phyloP scores from a whole-genome alignment of 1,140 invertebrate genomes.

The Xylocopa sonorina region DNA sequence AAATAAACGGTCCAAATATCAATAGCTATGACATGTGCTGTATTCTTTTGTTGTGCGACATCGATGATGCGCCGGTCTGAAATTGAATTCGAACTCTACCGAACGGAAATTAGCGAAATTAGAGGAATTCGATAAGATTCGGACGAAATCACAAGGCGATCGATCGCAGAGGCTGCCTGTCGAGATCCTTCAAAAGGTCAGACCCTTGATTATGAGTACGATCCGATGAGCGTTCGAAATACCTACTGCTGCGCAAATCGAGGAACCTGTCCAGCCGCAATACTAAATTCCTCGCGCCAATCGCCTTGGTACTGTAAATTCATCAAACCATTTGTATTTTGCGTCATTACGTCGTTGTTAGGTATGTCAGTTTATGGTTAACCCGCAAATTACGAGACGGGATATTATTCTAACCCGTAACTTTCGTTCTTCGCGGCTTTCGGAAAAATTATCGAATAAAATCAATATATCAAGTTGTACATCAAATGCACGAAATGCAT shows the following conservation, averaged over 20 bases:
- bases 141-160: slow-evolving; percentile 3
- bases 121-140: not conserved
- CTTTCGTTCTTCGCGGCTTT: too few relatives aligned
- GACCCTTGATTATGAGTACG: slow-evolving; percentile 43
- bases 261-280: slow-evolving; percentile 63
- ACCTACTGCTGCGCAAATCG: slow-evolving; percentile 60
- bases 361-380: slow-evolving; percentile 60
- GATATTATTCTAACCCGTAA: not conserved
- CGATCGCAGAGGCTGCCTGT: not conserved
- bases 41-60: too few relatives aligned
- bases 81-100: not conserved
- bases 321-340: slow-evolving; percentile 72
- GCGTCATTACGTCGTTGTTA: slow-evolving; percentile 72
- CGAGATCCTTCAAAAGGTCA: slow-evolving; percentile 9
- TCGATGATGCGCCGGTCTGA: too few relatives aligned
- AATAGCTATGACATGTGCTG: too few relatives aligned
- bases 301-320: slow-evolving; percentile 66
- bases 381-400: not conserved
- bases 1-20: too few relatives aligned
- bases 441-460: too few relatives aligned
- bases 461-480: too few relatives aligned
- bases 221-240: slow-evolving; percentile 68
- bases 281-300: slow-evolving; percentile 42
- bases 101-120: slow-evolving; percentile 16
- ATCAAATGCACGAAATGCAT: too few relatives aligned